These are phyloP conservation scores for Poeciliopsis retropinna DNA, from an alignment of 2,113 vertebrate species.

Conservation along the genomic window DNA sequence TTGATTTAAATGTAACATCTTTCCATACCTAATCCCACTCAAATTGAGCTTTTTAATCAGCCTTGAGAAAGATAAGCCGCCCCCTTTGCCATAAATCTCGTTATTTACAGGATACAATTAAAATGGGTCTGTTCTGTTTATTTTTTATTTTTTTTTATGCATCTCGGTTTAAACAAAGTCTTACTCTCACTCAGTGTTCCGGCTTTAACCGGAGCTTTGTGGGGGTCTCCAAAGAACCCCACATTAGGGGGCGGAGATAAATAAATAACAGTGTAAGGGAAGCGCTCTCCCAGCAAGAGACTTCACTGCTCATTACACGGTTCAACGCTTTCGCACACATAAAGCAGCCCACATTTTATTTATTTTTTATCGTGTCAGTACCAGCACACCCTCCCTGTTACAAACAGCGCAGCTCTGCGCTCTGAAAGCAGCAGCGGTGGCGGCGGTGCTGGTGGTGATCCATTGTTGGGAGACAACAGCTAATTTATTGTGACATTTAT, in stretches of 20 bases:
- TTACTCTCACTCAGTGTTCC: neutral
- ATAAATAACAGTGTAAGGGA: conserved; percentile 1
- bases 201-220: neutral
- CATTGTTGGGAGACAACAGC: neutral
- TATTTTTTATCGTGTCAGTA: neutral
- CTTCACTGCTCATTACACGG: neutral
- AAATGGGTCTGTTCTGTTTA: neutral
- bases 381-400: neutral
- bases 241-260: neutral
- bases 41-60: neutral
- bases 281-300: neutral
- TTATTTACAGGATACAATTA: neutral
- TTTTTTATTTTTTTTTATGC: neutral
- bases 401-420: neutral
- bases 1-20: neutral
- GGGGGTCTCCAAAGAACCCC: neutral
- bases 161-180: neutral
- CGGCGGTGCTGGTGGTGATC: neutral
- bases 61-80: neutral
- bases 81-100: neutral
- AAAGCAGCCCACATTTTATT: neutral
- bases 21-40: neutral
- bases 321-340: neutral
- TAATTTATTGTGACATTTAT: conserved; percentile 2
- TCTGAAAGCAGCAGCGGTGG: neutral